Percentiles rank a stretch among this genome's conserved stretches.
Evolutionary conservation across 2,888 invertebrate genomes (phyloP).

Genomic region (Leptopterna dolabrata): DNA sequence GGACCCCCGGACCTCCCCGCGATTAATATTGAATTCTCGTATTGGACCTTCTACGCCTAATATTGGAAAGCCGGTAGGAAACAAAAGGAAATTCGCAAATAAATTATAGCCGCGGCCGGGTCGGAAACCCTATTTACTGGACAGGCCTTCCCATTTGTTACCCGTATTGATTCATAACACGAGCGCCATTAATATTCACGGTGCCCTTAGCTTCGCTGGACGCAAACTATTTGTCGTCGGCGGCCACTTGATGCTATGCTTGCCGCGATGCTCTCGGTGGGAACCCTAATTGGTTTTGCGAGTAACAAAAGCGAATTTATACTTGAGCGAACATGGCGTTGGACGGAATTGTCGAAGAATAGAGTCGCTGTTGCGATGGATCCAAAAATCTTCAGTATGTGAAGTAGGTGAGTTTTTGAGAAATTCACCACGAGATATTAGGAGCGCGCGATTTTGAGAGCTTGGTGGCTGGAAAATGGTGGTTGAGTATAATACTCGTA

Average conservation of each 20-base stretch:
- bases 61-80: not conserved
- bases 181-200: slow-evolving; percentile 12
- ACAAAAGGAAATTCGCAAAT: slow-evolving; percentile 30
- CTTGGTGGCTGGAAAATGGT: too few species aligned
- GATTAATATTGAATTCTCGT: slow-evolving; percentile 33
- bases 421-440: too few species aligned
- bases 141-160: slow-evolving; percentile 19
- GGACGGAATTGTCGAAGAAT: too few species aligned
- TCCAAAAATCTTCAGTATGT: too few species aligned
- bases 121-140: slow-evolving; percentile 23
- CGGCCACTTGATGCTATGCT: not conserved
- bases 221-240: not conserved
- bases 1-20: not conserved
- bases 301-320: not conserved
- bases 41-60: slow-evolving; percentile 25
- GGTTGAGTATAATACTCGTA: too few species aligned
- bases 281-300: not conserved
- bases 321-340: too few species aligned
- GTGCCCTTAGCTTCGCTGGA: not conserved
- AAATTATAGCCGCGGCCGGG: slow-evolving; percentile 1
- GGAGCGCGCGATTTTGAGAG: too few species aligned
- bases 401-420: too few species aligned
- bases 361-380: too few species aligned
- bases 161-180: slow-evolving; percentile 13
- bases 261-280: not conserved